Evolutionary conservation across 2,888 invertebrate genomes (phyloP), one percentile per base, ranked within the genome.

Genomic region (Drosophila birchii): DNA sequence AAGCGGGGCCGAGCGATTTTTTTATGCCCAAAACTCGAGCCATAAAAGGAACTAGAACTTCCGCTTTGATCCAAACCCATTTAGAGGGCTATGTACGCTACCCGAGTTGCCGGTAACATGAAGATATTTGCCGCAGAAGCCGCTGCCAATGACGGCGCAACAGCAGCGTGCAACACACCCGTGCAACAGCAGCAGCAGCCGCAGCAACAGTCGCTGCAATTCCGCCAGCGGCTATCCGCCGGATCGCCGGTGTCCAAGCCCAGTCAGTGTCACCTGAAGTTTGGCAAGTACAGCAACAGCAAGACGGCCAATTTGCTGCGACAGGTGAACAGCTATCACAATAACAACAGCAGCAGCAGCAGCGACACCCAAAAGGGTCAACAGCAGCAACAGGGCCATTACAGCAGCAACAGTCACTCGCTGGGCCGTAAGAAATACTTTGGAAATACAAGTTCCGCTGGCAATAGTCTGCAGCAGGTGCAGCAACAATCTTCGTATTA

Each of bases 41-140:
- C 44, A 14, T 36, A 29, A 12, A 1, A 29, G 7, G 8, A 38
- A 43, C 1, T 12, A 20, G 5, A 20, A 23, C 9, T 36, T 51
- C 3, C 34, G 34, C 51, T 51, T 51, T 34, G 3, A 51, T 23
- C 23, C 20, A 2, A 26, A 4, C 20, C 11, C 9, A 44, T 14
- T 12, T 18, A 26, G 23, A 23, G 62, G 76, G 76, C 51, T 64
- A 84, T 84, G 84, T 79, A 62, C 59, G 61, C 76, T 39, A 90
- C 49, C 47, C 71, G 70, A 47, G 66, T 68, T 20, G 38, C 64
- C 43, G 53, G 45, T 29, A 54, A 76, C 14, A 90, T 91, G 83
- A 91, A 91, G 78, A 90, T 91, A 67, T 85, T 90, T 80, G 76
- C 88, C 61, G 64, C 83, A 26, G 86, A 78, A 68, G 76, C 80